A percentile compares a stretch with the other conserved stretches of the same genome.
phyloP scores from a whole-genome alignment of 1,140 invertebrate species.

The Drosophila micromelanica region DNA sequence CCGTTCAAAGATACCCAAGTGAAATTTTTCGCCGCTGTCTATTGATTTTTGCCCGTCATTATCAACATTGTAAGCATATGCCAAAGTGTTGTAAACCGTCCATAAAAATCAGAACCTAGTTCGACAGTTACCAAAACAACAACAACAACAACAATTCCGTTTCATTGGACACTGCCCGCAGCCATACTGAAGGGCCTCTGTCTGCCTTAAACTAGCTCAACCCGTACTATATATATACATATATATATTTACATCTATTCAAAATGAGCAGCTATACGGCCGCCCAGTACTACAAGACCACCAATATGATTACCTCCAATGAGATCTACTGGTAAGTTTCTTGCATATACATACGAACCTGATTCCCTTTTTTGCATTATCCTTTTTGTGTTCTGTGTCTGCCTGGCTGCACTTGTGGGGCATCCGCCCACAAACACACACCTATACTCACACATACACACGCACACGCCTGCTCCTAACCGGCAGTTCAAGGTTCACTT shows the following conservation, averaged over 20 bases:
- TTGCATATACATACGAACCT: not conserved
- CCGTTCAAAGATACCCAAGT: conserved; percentile 43
- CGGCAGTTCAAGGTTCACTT: conserved; percentile 42
- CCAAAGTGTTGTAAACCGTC: conserved; percentile 78
- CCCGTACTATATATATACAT: conserved; percentile 18
- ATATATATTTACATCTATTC: conserved; percentile 28
- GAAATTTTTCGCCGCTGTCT: conserved; percentile 42
- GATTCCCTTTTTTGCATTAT: conserved; percentile 14
- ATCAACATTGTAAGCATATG: conserved; percentile 44
- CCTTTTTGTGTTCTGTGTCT: conserved; percentile 23
- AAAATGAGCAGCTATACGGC: conserved; percentile 76
- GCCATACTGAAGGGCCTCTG: conserved; percentile 24
- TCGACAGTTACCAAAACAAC: conserved; percentile 42
- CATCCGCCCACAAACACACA: conserved; percentile 19
- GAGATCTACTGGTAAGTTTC: conserved; percentile 83
- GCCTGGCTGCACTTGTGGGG: conserved; percentile 37
- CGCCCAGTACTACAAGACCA: conserved; percentile 79
- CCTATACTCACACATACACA: not conserved
- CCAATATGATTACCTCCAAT: conserved; percentile 83
- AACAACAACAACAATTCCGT: conserved; percentile 63
- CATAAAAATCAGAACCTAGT: conserved; percentile 53
- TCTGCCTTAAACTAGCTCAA: conserved; percentile 64
- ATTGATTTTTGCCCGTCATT: conserved; percentile 50
- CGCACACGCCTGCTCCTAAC: not conserved
- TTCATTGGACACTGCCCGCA: conserved; percentile 63